Conservation (phyloP, 2,888 invertebrate species). For the Nomada lathburiana region DNA sequence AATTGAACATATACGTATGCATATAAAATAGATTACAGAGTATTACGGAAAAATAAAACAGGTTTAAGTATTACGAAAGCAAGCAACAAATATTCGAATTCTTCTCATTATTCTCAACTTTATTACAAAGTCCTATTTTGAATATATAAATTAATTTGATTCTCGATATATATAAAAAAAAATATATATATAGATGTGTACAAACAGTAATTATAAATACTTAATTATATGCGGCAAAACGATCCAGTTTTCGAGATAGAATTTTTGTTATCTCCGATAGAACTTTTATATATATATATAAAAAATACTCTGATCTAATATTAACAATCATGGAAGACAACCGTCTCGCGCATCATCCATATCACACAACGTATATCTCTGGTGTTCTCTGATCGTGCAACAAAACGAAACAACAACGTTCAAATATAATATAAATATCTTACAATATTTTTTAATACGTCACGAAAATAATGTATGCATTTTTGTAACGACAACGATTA, state of each 20-base stretch:
- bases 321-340: conserved; percentile 63
- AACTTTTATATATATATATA: conserved; percentile 38
- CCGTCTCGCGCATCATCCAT: conserved; percentile 55
- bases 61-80: conserved; percentile 43
- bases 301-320: conserved; percentile 45
- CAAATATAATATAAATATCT: conserved; percentile 52
- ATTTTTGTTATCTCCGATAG: conserved; percentile 51
- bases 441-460: conserved; percentile 55
- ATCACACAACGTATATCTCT: conserved; percentile 61
- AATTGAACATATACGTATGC: conserved; percentile 39
- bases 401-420: conserved; percentile 33
- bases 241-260: conserved; percentile 53
- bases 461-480: conserved; percentile 53
- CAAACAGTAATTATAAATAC: conserved; percentile 57
- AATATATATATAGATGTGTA: conserved; percentile 59
- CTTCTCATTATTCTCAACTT: conserved; percentile 55
- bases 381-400: conserved; percentile 64
- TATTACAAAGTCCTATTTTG: conserved; percentile 61
- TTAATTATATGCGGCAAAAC: conserved; percentile 43
- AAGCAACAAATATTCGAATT: conserved; percentile 23
- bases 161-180: conserved; percentile 61
- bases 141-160: conserved; percentile 67
- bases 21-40: conserved; percentile 46
- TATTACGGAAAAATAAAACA: conserved; percentile 51
- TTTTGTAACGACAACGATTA: conserved; percentile 52